Evolutionary conservation across 2,888 invertebrate species (phyloP).

Genomic region (Eupithecia tripunctaria): DNA sequence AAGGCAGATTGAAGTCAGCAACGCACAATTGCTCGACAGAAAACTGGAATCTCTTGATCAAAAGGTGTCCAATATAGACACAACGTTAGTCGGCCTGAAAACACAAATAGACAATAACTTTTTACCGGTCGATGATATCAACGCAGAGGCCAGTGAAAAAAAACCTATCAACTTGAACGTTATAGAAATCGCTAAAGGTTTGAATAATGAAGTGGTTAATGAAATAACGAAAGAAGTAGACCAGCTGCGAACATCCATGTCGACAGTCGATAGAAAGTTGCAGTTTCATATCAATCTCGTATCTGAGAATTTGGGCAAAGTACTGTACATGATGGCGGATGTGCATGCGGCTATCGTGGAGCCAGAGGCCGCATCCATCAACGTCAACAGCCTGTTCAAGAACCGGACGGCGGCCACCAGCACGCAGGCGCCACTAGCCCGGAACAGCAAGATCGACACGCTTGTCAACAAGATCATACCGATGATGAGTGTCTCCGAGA

Average conservation of each 20-base stretch:
- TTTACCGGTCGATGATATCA: conserved; percentile 91
- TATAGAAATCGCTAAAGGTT: conserved; percentile 92
- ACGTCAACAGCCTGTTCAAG: conserved; percentile 78
- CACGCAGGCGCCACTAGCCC: conserved; percentile 83
- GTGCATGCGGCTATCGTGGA: conserved; percentile 93
- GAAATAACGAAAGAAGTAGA: conserved; percentile 93
- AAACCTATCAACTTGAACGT: conserved; percentile 93
- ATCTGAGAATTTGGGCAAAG: conserved; percentile 91
- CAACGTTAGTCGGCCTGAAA: conserved; percentile 90
- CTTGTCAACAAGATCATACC: conserved; percentile 93
- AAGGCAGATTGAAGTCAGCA: conserved; percentile 54
- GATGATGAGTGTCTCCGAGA: conserved; percentile 93
- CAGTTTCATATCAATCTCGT: conserved; percentile 94
- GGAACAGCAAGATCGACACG: conserved; percentile 90
- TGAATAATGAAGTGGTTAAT: conserved; percentile 91
- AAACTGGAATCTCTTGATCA: conserved; percentile 90
- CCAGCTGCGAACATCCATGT: conserved; percentile 90
- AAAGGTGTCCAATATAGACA: conserved; percentile 93
- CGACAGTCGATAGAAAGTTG: conserved; percentile 91
- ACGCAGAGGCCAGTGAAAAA: conserved; percentile 94
- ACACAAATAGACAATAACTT: conserved; percentile 93
- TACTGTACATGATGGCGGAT: conserved; percentile 91
- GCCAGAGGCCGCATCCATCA: conserved; percentile 85
- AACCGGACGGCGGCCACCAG: conserved; percentile 86
- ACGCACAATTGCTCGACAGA: conserved; percentile 84